phyloP scores from a whole-genome alignment of 2,113 vertebrate species.

The Naja naja region DNA sequence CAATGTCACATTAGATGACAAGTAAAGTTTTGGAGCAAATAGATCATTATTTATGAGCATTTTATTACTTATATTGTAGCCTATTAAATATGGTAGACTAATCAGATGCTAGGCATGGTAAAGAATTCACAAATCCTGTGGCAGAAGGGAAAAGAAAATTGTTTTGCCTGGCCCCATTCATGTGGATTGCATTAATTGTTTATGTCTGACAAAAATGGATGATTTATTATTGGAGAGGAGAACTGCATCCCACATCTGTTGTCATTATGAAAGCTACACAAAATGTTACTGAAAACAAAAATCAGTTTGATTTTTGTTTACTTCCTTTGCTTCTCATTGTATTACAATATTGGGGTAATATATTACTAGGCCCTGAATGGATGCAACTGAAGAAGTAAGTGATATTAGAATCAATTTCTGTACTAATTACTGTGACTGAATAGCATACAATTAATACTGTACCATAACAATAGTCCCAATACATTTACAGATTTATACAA shows the following conservation, averaged over 20 bases:
- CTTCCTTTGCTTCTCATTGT: neutral
- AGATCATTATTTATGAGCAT: neutral
- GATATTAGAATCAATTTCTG: neutral
- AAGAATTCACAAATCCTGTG: neutral
- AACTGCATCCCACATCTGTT: constrained; percentile 4
- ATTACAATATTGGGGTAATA: neutral
- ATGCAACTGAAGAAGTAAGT: neutral
- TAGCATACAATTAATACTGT: neutral
- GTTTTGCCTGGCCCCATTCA: neutral
- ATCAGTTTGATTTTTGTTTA: constrained; percentile 4
- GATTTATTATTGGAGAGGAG: neutral
- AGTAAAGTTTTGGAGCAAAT: neutral
- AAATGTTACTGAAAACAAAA: constrained; percentile 11
- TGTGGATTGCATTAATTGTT: neutral
- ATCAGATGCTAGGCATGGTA: constrained; percentile 1
- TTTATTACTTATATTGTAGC: neutral
- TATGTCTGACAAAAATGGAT: neutral
- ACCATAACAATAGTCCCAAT: neutral
- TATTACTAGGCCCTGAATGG: neutral
- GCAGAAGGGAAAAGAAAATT: neutral
- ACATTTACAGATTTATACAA: neutral
- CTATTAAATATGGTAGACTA: neutral
- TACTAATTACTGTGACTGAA: neutral
- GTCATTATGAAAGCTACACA: neutral
- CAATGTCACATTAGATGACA: neutral